phyloP scores from a whole-genome alignment of 2,113 vertebrate species.

The Chelonoidis abingdonii region DNA sequence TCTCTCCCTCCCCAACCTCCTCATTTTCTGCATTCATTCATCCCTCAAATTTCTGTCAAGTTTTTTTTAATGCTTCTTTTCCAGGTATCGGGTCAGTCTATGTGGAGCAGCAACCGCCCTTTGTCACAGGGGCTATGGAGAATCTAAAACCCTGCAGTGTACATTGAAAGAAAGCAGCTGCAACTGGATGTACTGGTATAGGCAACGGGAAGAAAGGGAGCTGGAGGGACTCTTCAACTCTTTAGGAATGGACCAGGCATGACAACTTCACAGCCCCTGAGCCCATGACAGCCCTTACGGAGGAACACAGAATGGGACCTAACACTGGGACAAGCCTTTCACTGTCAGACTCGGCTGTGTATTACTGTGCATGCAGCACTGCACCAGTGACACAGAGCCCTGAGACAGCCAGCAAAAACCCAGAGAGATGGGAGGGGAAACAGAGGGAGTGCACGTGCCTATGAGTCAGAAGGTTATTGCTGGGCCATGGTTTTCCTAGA shows the following conservation, averaged over 20 bases:
- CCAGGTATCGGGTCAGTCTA: not conserved
- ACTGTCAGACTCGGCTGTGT: not conserved
- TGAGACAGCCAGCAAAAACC: not conserved
- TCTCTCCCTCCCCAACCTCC: too few species aligned
- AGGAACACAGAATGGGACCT: not conserved
- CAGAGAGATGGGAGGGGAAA: not conserved
- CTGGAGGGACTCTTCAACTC: not conserved
- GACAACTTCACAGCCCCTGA: not conserved
- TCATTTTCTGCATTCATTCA: not conserved
- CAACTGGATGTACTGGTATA: not conserved
- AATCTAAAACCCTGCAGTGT: not conserved
- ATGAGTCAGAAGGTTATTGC: not conserved
- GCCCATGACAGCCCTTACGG: not conserved
- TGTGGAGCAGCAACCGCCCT: not conserved
- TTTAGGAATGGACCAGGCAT: not conserved
- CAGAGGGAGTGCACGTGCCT: not conserved
- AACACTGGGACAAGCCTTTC: not conserved
- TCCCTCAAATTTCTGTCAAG: not conserved
- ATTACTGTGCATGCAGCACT: not conserved
- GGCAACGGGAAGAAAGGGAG: not conserved
- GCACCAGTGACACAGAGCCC: not conserved
- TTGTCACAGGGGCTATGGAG: not conserved
- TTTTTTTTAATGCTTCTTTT: not conserved
- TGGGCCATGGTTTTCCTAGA: not conserved
- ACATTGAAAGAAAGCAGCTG: not conserved